These are phyloP conservation scores for Sphaerophoria rueppellii DNA, from an alignment of 2,888 invertebrate species.

Conservation along the genomic window DNA sequence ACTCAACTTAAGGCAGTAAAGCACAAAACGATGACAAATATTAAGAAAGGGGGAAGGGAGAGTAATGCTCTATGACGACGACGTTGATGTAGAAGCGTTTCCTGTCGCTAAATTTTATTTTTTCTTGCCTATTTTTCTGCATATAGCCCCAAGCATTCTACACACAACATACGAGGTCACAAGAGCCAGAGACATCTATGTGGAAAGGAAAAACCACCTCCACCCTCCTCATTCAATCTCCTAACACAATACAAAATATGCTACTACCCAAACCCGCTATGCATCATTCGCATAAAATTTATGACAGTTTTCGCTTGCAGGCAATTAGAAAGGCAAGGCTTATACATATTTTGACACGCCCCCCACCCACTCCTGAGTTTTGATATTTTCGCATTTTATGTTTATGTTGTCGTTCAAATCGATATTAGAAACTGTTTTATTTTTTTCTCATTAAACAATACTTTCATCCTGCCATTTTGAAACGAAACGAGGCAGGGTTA, in stretches of 20 bases:
- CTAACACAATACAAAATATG: too few species aligned
- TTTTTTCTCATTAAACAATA: constrained; percentile 53
- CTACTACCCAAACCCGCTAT: neutral
- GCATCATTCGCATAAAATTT: constrained; percentile 27
- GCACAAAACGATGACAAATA: constrained; percentile 28
- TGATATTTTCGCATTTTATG: neutral
- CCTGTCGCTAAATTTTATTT: constrained; percentile 12
- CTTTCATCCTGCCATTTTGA: constrained; percentile 25
- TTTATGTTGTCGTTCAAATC: constrained; percentile 40
- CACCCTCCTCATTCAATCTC: neutral
- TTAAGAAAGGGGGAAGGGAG: neutral
- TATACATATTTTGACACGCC: constrained; percentile 48
- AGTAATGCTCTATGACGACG: constrained; percentile 33
- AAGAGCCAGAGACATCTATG: constrained; percentile 1
- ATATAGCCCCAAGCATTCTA: constrained; percentile 25
- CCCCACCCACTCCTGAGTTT: constrained; percentile 12
- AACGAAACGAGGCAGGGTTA: neutral
- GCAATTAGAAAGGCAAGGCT: constrained; percentile 56
- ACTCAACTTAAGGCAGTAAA: constrained; percentile 15
- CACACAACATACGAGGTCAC: constrained; percentile 44
- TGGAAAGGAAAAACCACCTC: constrained; percentile 15
- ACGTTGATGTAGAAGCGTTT: constrained; percentile 53
- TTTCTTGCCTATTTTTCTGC: neutral
- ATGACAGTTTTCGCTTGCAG: constrained; percentile 35
- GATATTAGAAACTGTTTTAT: constrained; percentile 50